Percentiles rank a stretch among this genome's conserved stretches.
These are phyloP conservation scores for Macropis europaea DNA, from an alignment of 2,888 invertebrate species.

Conservation along the genomic window DNA sequence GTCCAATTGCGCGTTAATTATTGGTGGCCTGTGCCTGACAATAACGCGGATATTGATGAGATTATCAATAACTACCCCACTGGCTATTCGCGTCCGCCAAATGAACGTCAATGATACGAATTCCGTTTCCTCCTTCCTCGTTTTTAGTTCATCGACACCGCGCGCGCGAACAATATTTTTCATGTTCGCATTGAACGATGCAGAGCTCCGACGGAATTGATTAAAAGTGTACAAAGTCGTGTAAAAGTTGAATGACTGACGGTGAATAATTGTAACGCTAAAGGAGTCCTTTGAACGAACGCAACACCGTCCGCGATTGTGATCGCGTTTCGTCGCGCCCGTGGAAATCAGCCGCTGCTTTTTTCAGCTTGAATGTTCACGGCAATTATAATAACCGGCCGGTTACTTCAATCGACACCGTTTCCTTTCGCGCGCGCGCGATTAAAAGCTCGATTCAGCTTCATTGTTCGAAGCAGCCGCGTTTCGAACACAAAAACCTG, in stretches of 20 bases:
- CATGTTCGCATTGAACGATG: background rate
- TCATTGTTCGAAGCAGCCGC: slow-evolving; percentile 8
- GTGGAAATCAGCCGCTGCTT: background rate
- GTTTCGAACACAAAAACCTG: slow-evolving; percentile 28
- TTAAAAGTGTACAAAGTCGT: background rate
- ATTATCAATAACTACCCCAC: slow-evolving; percentile 76
- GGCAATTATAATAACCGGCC: slow-evolving; percentile 4
- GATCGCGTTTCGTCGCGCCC: background rate
- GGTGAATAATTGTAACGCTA: slow-evolving; percentile 3
- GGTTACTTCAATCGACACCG: slow-evolving; percentile 17
- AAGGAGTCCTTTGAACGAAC: slow-evolving; percentile 10
- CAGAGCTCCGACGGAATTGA: background rate
- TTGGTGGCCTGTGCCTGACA: slow-evolving; percentile 70
- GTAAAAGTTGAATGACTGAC: too few relatives aligned
- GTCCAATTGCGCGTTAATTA: slow-evolving; percentile 76
- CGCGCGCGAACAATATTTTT: too few relatives aligned
- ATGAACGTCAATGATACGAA: slow-evolving; percentile 20
- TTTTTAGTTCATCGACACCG: background rate
- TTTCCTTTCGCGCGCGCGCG: background rate
- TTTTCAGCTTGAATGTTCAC: slow-evolving; percentile 8
- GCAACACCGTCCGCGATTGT: background rate
- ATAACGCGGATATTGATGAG: slow-evolving; percentile 76
- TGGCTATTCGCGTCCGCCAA: slow-evolving; percentile 19
- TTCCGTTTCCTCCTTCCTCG: background rate
- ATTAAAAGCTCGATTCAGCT: slow-evolving; percentile 27